Percentiles rank a stretch among this genome's conserved stretches.
phyloP scores from a whole-genome alignment of 2,888 invertebrate genomes.

The Microctonus brassicae region DNA sequence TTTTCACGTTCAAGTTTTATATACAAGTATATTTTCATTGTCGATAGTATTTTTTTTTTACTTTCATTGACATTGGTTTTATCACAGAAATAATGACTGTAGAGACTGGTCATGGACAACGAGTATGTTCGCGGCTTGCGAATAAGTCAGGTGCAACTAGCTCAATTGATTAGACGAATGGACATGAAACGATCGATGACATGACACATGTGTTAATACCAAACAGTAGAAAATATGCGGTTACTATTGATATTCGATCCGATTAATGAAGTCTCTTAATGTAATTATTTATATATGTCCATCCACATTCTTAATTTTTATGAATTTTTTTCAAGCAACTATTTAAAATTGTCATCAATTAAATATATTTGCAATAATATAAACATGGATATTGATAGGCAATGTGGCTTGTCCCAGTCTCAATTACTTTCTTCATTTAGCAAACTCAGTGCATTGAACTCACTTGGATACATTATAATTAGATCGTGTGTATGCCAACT shows the following conservation, averaged over 20 bases:
- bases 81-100: not conserved
- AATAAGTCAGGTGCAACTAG: conserved; percentile 11
- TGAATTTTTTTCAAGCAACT: not conserved
- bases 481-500: too few species aligned
- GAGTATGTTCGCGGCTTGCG: conserved; percentile 6
- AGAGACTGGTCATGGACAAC: conserved; percentile 8
- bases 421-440: conserved; percentile 4
- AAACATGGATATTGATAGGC: not conserved
- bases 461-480: conserved; percentile 13
- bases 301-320: not conserved
- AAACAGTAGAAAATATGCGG: not conserved
- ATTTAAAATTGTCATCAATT: not conserved
- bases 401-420: not conserved
- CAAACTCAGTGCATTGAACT: conserved; percentile 6
- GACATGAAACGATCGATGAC: conserved; percentile 9
- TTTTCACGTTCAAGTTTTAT: not conserved
- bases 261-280: not conserved
- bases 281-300: not conserved
- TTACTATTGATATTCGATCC: conserved; percentile 1
- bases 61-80: conserved; percentile 1
- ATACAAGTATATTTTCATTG: not conserved
- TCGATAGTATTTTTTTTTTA: not conserved
- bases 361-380: not conserved
- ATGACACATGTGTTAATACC: not conserved
- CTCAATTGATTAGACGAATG: not conserved